These are phyloP conservation scores for Eulemur rubriventer DNA, from an alignment of 2,797 vertebrate species.

Conservation along the genomic window DNA sequence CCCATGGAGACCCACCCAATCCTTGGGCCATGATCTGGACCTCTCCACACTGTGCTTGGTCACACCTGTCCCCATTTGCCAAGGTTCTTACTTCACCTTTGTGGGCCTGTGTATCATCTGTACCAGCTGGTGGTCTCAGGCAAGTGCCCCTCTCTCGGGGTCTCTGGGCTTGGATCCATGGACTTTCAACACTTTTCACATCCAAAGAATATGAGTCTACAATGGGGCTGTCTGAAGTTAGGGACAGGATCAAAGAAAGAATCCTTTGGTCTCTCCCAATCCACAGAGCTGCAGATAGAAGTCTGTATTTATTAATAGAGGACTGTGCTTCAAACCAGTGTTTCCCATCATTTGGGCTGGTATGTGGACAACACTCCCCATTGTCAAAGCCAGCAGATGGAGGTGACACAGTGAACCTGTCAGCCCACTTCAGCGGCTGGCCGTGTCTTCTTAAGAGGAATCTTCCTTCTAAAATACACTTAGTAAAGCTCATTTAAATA, in stretches of 20 bases:
- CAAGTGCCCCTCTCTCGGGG: not conserved
- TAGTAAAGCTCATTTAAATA: not conserved
- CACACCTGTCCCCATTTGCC: not conserved
- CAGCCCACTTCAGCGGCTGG: not conserved
- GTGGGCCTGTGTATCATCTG: not conserved
- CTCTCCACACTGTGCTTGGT: not conserved
- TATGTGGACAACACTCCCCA: not conserved
- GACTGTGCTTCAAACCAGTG: not conserved
- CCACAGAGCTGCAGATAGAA: not conserved
- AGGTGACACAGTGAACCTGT: not conserved
- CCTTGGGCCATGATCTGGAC: not conserved
- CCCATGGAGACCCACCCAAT: not conserved
- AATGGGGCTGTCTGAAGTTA: not conserved
- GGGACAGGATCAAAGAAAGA: not conserved
- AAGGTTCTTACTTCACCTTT: not conserved
- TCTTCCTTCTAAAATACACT: not conserved
- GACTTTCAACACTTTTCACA: not conserved
- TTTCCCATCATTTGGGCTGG: not conserved
- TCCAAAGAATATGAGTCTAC: not conserved
- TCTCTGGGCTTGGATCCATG: not conserved
- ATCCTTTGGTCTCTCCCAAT: not conserved
- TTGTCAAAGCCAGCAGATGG: not conserved
- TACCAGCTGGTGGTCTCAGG: not conserved
- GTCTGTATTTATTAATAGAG: not conserved
- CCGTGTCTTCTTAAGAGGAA: not conserved